Evolutionary conservation across 2,797 vertebrate genomes (phyloP).

Genomic region (Bufotes viridis): DNA sequence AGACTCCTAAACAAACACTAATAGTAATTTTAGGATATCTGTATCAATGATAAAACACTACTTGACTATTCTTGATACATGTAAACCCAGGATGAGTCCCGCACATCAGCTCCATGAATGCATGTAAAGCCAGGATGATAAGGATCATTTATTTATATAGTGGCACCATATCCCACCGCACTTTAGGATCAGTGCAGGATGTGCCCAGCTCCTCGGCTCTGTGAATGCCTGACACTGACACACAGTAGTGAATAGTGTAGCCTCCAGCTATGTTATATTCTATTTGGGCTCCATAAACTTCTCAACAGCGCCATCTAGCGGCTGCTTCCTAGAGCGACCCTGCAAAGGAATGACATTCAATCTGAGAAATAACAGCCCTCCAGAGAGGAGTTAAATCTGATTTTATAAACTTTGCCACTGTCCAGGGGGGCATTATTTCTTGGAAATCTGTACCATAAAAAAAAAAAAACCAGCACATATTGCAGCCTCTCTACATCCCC

Average conservation of each 20-base stretch:
- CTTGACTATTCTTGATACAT: neutral
- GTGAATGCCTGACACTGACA: neutral
- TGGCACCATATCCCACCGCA: too few species aligned
- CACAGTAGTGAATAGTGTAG: conserved; percentile 15
- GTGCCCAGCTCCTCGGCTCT: neutral
- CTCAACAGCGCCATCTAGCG: conserved; percentile 54
- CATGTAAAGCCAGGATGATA: too few species aligned
- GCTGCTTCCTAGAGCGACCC: neutral
- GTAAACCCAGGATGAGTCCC: neutral
- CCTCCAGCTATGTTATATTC: neutral
- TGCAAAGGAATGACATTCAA: conserved; percentile 18
- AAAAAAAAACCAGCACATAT: neutral
- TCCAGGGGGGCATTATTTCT: conserved; percentile 50
- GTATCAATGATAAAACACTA: neutral
- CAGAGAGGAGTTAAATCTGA: conserved; percentile 38
- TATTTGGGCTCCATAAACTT: conserved; percentile 22
- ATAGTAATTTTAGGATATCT: neutral
- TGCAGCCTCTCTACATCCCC: conserved; percentile 32
- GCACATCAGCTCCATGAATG: neutral
- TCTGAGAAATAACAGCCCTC: conserved; percentile 19
- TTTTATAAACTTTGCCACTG: conserved; percentile 57
- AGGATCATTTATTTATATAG: too few species aligned
- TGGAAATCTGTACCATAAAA: conserved; percentile 50
- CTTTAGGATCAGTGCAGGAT: too few species aligned
- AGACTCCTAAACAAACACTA: neutral